phyloP scores from a whole-genome alignment of 2,888 invertebrate species.

The Silvanus unidentatus region DNA sequence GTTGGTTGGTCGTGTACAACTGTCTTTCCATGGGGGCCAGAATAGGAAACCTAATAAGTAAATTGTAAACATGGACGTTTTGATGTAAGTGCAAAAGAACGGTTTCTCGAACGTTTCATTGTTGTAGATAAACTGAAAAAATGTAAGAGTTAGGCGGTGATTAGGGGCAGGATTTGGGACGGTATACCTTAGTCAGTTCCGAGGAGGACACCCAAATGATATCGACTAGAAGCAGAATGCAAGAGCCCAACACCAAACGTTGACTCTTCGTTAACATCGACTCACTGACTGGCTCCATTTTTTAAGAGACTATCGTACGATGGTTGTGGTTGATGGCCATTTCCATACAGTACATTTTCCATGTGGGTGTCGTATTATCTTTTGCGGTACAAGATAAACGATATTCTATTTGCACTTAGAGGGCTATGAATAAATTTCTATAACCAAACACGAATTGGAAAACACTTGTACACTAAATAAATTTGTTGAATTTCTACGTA shows the following conservation, averaged over 20 bases:
- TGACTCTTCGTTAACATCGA: conserved; percentile 59
- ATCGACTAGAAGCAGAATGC: conserved; percentile 84
- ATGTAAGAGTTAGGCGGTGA: too few species aligned
- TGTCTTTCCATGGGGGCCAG: conserved; percentile 85
- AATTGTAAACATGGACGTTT: conserved; percentile 88
- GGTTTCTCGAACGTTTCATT: conserved; percentile 87
- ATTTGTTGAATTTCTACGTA: too few species aligned
- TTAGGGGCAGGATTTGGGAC: not conserved
- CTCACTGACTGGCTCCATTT: conserved; percentile 35
- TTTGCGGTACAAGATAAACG: too few species aligned
- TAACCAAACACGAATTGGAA: too few species aligned
- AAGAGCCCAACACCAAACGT: conserved; percentile 75
- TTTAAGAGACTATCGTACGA: not conserved
- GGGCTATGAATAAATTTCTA: too few species aligned
- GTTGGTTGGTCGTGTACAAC: conserved; percentile 56
- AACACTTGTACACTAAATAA: too few species aligned
- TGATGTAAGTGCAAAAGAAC: conserved; percentile 92
- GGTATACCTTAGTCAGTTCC: conserved; percentile 81
- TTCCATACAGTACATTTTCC: too few species aligned
- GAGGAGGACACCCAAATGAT: conserved; percentile 94
- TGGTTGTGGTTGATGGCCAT: too few species aligned
- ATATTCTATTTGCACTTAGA: too few species aligned
- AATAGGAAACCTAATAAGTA: conserved; percentile 86
- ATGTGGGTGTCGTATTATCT: too few species aligned
- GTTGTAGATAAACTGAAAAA: conserved; percentile 73